Evolutionary conservation across 2,888 invertebrate species (phyloP).

Genomic region (Calliopum simillimum): DNA sequence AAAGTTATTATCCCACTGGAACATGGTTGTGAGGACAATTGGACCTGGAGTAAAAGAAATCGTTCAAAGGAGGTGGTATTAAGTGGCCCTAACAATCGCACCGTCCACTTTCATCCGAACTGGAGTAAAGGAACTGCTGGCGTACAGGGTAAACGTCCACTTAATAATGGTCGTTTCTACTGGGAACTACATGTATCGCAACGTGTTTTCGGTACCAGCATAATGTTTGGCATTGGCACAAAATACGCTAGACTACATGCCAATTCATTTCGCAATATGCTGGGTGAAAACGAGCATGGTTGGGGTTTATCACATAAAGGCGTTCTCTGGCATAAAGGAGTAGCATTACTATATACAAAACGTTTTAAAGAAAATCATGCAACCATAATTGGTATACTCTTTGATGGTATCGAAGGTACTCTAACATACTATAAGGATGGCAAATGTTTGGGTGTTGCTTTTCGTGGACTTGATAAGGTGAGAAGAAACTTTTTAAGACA

Average conservation of each 20-base stretch:
- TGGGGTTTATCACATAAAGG: conserved; percentile 84
- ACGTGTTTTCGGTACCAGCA: conserved; percentile 78
- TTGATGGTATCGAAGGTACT: conserved; percentile 77
- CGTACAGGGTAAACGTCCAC: conserved; percentile 73
- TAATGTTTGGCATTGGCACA: conserved; percentile 78
- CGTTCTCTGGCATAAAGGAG: conserved; percentile 75
- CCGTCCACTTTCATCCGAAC: conserved; percentile 80
- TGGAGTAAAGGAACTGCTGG: conserved; percentile 83
- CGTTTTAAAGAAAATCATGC: conserved; percentile 78
- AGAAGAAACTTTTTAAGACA: conserved; percentile 15
- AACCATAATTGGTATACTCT: conserved; percentile 76
- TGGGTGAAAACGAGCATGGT: conserved; percentile 78
- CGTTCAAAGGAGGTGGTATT: conserved; percentile 72
- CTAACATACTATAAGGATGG: conserved; percentile 80
- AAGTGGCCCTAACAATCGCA: conserved; percentile 69
- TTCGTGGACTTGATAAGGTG: conserved; percentile 73
- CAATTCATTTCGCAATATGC: conserved; percentile 76
- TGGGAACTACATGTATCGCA: conserved; percentile 76
- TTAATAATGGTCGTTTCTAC: conserved; percentile 75
- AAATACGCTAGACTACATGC: conserved; percentile 70
- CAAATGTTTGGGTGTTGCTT: conserved; percentile 77
- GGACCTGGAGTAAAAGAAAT: conserved; percentile 76
- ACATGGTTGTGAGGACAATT: conserved; percentile 73
- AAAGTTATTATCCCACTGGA: conserved; percentile 54
- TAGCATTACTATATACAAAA: conserved; percentile 74